Conservation (phyloP, 2,113 vertebrate genomes). For the Cathartes aura region DNA sequence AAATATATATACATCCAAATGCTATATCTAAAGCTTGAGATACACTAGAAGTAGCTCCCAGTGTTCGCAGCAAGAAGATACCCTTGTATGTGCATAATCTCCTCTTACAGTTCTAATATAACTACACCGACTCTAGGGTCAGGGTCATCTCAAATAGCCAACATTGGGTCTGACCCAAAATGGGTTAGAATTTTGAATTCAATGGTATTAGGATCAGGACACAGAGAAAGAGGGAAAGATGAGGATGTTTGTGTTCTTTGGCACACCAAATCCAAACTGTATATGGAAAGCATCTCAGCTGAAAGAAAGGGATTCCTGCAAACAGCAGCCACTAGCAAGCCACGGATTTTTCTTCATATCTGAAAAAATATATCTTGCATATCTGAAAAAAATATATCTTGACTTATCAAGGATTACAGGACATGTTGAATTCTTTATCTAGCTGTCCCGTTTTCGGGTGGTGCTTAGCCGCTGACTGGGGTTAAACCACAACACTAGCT, state of each 20-base stretch:
- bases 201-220: background rate
- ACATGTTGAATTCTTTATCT: background rate
- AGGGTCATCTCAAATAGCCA: background rate
- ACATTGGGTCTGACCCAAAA: background rate
- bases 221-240: background rate
- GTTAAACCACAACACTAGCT: background rate
- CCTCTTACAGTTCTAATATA: background rate
- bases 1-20: background rate
- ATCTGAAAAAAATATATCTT: background rate
- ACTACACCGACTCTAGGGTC: fast-evolving
- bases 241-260: background rate
- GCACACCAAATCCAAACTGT: background rate
- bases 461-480: too few relatives aligned
- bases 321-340: background rate
- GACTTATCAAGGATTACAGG: background rate
- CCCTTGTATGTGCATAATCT: background rate
- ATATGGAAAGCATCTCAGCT: background rate
- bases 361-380: background rate
- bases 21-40: background rate
- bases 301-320: background rate
- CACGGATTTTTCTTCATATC: background rate
- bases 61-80: background rate
- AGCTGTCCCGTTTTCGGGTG: background rate
- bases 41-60: background rate
- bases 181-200: background rate